Evolutionary conservation across 2,797 vertebrate species (phyloP).

Genomic region (Hydrolagus colliei): DNA sequence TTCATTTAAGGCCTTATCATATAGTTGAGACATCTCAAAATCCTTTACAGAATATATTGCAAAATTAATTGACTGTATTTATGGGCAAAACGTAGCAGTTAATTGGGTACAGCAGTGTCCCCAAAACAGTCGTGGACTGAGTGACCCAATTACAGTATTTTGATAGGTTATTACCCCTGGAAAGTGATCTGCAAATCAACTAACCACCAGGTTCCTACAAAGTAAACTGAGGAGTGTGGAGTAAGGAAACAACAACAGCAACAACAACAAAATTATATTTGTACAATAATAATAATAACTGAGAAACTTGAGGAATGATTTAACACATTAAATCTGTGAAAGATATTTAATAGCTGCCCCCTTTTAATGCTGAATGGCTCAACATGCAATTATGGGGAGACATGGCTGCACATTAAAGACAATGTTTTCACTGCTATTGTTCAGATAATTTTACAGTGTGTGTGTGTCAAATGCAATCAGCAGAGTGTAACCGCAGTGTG

Average conservation of each 20-base stretch:
- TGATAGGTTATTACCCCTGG: too few species aligned
- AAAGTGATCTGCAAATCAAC: too few species aligned
- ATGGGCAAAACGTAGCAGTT: too few species aligned
- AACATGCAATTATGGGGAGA: conserved; percentile 24
- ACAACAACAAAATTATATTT: background rate
- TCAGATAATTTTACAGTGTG: conserved; percentile 24
- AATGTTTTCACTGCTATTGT: conserved; percentile 13
- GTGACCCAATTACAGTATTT: too few species aligned
- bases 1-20: too few species aligned
- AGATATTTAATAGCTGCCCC: conserved; percentile 15
- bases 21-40: too few species aligned
- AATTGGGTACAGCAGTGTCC: too few species aligned
- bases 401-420: conserved; percentile 24
- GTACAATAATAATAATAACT: background rate
- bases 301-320: conserved; percentile 19
- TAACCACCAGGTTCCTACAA: too few species aligned
- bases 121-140: too few species aligned
- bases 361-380: conserved; percentile 3
- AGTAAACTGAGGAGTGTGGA: too few species aligned
- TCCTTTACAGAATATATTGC: too few species aligned
- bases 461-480: conserved; percentile 64
- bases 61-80: too few species aligned
- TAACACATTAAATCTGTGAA: conserved; percentile 21
- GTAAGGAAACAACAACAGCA: background rate
- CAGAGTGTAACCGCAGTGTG: conserved; percentile 48